Conservation (phyloP, 2,797 vertebrate species). For the Peromyscus aztecus region DNA sequence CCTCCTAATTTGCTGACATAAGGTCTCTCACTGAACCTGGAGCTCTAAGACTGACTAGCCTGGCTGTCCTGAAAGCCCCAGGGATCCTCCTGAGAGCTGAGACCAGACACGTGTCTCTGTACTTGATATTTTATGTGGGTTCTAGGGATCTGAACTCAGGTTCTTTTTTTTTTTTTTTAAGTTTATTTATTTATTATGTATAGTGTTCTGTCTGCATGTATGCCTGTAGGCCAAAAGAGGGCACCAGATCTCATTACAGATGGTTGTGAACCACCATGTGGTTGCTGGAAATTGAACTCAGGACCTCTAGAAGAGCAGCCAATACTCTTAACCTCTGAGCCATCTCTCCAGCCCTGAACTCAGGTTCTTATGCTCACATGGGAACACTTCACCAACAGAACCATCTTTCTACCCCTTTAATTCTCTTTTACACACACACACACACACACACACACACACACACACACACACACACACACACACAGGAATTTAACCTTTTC, state of each 20-base stretch:
- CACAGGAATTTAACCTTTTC: neutral
- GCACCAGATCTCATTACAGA: no score
- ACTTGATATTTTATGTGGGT: neutral
- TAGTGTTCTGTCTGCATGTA: no score
- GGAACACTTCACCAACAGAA: neutral
- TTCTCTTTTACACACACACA: no score
- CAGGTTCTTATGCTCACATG: neutral
- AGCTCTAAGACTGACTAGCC: neutral
- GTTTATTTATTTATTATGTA: no score
- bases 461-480: neutral
- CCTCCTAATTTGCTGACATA: neutral
- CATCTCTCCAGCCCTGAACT: neutral
- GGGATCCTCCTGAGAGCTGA: neutral
- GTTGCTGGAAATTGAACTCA: no score
- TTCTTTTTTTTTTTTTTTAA: neutral
- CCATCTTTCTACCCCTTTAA: neutral
- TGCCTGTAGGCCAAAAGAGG: no score
- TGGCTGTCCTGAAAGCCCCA: neutral
- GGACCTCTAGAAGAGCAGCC: no score
- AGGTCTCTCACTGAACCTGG: neutral
- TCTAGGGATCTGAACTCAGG: neutral
- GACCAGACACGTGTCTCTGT: neutral
- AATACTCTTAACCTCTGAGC: no score
- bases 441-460: neutral
- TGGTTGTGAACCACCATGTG: no score